phyloP scores from a whole-genome alignment of 2,113 vertebrate genomes.

The Osmerus eperlanus region DNA sequence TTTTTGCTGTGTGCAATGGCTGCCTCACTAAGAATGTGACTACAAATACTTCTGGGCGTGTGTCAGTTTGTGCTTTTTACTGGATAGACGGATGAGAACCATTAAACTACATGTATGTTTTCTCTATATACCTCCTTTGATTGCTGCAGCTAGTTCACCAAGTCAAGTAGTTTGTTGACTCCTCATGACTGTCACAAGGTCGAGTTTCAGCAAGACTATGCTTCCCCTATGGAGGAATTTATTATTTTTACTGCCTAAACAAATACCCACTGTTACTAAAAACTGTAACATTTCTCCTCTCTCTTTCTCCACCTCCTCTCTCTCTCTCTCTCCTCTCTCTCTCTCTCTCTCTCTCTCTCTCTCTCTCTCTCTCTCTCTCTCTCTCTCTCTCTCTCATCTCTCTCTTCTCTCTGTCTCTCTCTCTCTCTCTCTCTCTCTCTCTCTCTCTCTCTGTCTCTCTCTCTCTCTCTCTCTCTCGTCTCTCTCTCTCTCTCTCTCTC shows the following conservation, averaged over 20 bases:
- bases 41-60: too few relatives aligned
- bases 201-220: constrained; percentile 30
- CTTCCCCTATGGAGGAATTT: constrained; percentile 39
- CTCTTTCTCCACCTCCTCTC: too few relatives aligned
- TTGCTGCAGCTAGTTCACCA: neutral
- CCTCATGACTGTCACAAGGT: constrained; percentile 70
- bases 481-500: too few relatives aligned
- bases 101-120: neutral
- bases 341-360: neutral
- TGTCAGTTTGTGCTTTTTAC: neutral
- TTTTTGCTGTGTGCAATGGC: too few relatives aligned
- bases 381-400: neutral
- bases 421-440: too few relatives aligned
- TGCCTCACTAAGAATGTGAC: too few relatives aligned
- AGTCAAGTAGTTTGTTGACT: neutral
- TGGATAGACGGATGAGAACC: neutral
- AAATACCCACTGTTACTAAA: constrained; percentile 34
- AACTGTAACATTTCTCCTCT: neutral
- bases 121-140: neutral
- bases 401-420: neutral
- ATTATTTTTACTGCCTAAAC: constrained; percentile 45
- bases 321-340: too few relatives aligned
- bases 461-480: neutral
- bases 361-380: neutral
- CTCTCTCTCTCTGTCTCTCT: neutral